Evolutionary conservation across 1,140 invertebrate species (phyloP).

Genomic region (Bombus terrestris): DNA sequence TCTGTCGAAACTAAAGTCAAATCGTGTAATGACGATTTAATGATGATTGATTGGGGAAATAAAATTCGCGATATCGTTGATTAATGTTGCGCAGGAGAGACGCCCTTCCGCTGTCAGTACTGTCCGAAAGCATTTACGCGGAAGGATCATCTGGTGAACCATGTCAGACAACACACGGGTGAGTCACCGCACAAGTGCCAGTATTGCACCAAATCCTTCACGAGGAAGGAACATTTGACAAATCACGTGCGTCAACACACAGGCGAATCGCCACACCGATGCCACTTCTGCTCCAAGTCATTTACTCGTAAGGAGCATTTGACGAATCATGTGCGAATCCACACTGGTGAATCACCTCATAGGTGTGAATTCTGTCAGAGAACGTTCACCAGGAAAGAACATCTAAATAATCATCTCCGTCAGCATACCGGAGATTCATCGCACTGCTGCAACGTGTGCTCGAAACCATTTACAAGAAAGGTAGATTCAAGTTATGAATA

Average conservation of each 20-base stretch:
- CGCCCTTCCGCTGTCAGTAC: constrained; percentile 84
- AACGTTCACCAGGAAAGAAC: constrained; percentile 92
- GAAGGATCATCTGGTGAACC: constrained; percentile 86
- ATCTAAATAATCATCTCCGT: constrained; percentile 90
- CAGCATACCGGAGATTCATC: constrained; percentile 96
- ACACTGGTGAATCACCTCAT: constrained; percentile 90
- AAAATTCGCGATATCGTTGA: constrained; percentile 43
- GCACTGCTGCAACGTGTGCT: constrained; percentile 93
- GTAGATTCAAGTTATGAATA: constrained; percentile 71
- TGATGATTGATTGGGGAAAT: constrained; percentile 59
- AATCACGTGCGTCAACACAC: constrained; percentile 92
- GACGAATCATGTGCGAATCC: constrained; percentile 88
- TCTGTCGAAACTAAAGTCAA: constrained; percentile 45
- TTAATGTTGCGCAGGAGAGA: constrained; percentile 78
- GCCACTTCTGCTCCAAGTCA: constrained; percentile 91
- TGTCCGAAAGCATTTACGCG: constrained; percentile 87
- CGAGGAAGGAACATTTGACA: constrained; percentile 94
- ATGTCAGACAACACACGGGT: constrained; percentile 88
- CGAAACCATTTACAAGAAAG: constrained; percentile 93
- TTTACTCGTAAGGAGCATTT: constrained; percentile 93
- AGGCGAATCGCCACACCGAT: constrained; percentile 91
- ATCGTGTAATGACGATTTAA: constrained; percentile 65
- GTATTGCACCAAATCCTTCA: constrained; percentile 90
- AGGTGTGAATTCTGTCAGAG: constrained; percentile 92
- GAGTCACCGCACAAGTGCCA: constrained; percentile 87